Evolutionary conservation across 2,888 invertebrate genomes (phyloP).

Genomic region (Octonoba sinensis): DNA sequence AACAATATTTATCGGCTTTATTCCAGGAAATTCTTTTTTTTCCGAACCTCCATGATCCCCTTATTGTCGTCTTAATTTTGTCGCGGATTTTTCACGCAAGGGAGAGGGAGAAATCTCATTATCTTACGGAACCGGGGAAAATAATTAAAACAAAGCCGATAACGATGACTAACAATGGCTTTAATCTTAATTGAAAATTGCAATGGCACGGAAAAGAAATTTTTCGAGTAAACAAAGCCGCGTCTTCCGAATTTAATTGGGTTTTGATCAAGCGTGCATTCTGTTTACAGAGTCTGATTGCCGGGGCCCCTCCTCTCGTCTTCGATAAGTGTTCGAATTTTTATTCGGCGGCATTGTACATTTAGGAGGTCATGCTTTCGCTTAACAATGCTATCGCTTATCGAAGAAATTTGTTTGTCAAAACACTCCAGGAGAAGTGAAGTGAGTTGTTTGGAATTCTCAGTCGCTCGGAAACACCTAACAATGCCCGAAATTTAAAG

Average conservation of each 20-base stretch:
- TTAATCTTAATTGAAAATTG: constrained; percentile 64
- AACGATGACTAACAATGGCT: constrained; percentile 64
- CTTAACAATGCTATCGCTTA: constrained; percentile 40
- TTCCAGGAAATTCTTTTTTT: constrained; percentile 32
- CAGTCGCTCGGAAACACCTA: constrained; percentile 27
- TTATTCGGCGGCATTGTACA: constrained; percentile 39
- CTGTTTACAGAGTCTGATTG: constrained; percentile 60
- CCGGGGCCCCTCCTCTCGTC: constrained; percentile 22
- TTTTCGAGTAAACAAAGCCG: constrained; percentile 60
- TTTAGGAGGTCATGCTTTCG: constrained; percentile 42
- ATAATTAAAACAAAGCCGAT: constrained; percentile 65
- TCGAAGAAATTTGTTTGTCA: constrained; percentile 58
- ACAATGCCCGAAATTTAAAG: constrained; percentile 38
- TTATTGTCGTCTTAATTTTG: constrained; percentile 64
- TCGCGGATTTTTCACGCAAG: constrained; percentile 58
- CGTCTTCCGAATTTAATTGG: constrained; percentile 60
- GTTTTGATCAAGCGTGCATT: constrained; percentile 61
- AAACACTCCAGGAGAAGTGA: constrained; percentile 28
- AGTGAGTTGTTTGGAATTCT: constrained; percentile 44
- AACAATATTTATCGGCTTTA: constrained; percentile 63
- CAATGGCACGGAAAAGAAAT: constrained; percentile 62
- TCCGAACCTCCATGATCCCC: constrained; percentile 32
- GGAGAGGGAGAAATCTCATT: constrained; percentile 53
- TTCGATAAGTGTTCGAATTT: constrained; percentile 53
- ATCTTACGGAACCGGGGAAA: constrained; percentile 57